Percentiles rank a stretch among this genome's conserved stretches.
These are phyloP conservation scores for Lepidocyrtinus sp. DNA, from an alignment of 2,888 invertebrate species.

Conservation along the genomic window DNA sequence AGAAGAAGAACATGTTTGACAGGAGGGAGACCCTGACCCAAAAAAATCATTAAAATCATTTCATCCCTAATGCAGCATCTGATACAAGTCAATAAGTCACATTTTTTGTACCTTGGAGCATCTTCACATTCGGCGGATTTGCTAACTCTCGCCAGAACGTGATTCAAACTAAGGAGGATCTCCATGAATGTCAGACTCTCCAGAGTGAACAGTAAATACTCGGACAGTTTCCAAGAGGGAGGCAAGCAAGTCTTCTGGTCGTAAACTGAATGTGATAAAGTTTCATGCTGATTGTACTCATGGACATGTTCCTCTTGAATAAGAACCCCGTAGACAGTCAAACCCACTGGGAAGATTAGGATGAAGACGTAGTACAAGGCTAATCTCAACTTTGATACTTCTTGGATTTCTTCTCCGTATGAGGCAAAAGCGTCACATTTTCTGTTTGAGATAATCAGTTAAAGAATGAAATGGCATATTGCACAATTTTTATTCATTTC, in stretches of 20 bases:
- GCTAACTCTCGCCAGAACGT: constrained; percentile 38
- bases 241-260: constrained; percentile 33
- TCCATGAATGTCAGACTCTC: constrained; percentile 30
- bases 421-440: constrained; percentile 41
- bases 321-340: neutral
- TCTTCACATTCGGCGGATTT: constrained; percentile 45
- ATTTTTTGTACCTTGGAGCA: constrained; percentile 36
- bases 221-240: constrained; percentile 35
- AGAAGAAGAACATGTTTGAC: constrained; percentile 51
- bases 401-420: constrained; percentile 52
- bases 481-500: neutral
- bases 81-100: neutral
- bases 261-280: neutral
- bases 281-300: no score
- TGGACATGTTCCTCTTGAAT: no score
- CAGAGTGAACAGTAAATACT: constrained; percentile 32
- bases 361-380: constrained; percentile 37
- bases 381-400: constrained; percentile 45
- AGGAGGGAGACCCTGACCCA: constrained; percentile 48
- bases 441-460: constrained; percentile 12
- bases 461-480: neutral
- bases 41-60: no score
- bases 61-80: neutral
- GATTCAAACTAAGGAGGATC: constrained; percentile 37
- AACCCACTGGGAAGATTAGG: constrained; percentile 29